Percentiles rank a stretch among this genome's conserved stretches.
These are phyloP conservation scores for Columba livia DNA, from an alignment of 2,113 vertebrate genomes.

Conservation along the genomic window DNA sequence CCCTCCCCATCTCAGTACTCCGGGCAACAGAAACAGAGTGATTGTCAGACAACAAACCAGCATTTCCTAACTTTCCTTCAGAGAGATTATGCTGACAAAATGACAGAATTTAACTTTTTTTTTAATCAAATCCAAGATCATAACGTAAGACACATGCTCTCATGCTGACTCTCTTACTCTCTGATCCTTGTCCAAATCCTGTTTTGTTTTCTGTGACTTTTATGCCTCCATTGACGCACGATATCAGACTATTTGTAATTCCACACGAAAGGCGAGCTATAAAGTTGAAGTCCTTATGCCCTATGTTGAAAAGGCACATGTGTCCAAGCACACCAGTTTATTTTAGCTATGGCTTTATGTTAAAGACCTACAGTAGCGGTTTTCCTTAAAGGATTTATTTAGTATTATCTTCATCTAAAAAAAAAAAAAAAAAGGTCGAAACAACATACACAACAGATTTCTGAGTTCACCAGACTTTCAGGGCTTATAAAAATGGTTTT, in stretches of 20 bases:
- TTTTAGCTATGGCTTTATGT: background rate
- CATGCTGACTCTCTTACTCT: background rate
- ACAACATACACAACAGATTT: background rate
- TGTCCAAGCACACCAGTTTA: background rate
- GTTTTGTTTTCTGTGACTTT: conserved; percentile 27
- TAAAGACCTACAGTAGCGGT: background rate
- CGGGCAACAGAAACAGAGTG: background rate
- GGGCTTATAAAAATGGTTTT: background rate
- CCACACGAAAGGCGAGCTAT: background rate
- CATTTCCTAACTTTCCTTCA: background rate
- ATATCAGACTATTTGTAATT: conserved; percentile 8
- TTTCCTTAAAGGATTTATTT: background rate
- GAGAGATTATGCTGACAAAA: background rate
- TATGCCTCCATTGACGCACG: background rate
- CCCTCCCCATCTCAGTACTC: background rate
- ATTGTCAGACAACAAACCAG: background rate
- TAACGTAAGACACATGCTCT: background rate
- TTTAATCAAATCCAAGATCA: background rate
- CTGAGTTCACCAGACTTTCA: background rate
- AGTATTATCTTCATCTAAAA: background rate
- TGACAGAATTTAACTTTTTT: background rate
- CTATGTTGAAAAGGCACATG: background rate
- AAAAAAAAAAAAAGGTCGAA: background rate
- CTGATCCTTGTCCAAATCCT: conserved; percentile 20
- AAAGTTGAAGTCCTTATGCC: background rate